Evolutionary conservation across 1,140 invertebrate genomes (phyloP).

Genomic region (Drosophila serrata): DNA sequence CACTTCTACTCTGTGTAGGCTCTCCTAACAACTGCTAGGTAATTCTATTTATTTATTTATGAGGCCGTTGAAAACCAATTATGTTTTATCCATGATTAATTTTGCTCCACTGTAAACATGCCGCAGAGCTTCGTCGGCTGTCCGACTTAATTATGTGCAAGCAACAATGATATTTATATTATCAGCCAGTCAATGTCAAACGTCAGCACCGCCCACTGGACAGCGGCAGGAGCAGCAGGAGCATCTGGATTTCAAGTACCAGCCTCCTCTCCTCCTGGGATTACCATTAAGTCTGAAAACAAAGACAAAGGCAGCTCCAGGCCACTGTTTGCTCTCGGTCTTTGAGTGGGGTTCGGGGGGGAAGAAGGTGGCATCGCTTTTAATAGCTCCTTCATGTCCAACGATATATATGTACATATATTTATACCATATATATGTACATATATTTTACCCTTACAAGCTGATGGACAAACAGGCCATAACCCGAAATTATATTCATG

Average conservation of each 20-base stretch:
- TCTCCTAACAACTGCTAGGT: neutral
- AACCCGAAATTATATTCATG: constrained; percentile 51
- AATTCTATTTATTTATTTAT: neutral
- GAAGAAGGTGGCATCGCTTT: neutral
- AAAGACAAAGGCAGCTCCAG: constrained; percentile 48
- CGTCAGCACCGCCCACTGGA: constrained; percentile 39
- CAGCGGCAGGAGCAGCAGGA: constrained; percentile 13
- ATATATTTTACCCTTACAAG: constrained; percentile 5
- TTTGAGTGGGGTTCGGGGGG: neutral
- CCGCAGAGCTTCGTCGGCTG: constrained; percentile 63
- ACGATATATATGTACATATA: neutral
- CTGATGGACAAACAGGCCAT: constrained; percentile 18
- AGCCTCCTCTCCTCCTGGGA: constrained; percentile 1
- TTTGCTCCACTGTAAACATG: constrained; percentile 28
- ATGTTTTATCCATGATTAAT: neutral
- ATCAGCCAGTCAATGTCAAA: constrained; percentile 69
- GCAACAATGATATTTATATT: constrained; percentile 83
- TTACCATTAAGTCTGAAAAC: constrained; percentile 54
- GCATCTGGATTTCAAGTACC: constrained; percentile 17
- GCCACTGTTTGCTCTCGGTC: neutral
- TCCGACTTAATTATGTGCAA: constrained; percentile 78
- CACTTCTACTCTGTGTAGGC: no score
- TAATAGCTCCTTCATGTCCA: constrained; percentile 45
- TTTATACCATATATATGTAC: neutral
- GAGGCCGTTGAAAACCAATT: neutral